Evolutionary conservation across 2,797 vertebrate genomes (phyloP), one percentile per base, ranked within the genome.

Genomic region (Poecilia picta): DNA sequence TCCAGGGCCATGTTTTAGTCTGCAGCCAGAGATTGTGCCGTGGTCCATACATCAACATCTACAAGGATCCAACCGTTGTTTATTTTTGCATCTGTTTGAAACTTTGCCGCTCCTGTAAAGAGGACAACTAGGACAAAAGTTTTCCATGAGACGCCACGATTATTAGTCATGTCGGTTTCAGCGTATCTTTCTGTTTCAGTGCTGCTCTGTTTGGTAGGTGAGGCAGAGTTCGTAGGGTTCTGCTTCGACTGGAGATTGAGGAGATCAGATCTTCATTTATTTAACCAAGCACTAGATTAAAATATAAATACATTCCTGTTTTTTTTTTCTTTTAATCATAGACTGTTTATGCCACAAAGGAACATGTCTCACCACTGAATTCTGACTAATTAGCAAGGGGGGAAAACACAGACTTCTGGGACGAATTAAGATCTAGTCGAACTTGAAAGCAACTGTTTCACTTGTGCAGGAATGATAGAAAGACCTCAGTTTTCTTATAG

Each of bases 281-380:
- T 93, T 91, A 92, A 91, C 92, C 83, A 92, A 93, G 91, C 87
- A 87, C 85, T 88, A 88, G 93, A 95, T 94, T 95, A 94, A 92
- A 91, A 83, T 80, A 88, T 86, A 92, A 85, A 92, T 86, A 87
- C 82, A 39, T 89, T 82, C 85, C 88, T 82, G 85, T 89, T 71
- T 28, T 84, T 82, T 72, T 73, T 3, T 28, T 12, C 33, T 57
- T 87, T 81, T 84, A 88, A 93, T 91, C 91, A 93, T 83, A 90
- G 87, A 91, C 89, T 89, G 91, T 91, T 91, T 91, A 85, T 85
- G 81, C 86, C 64, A 89, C 88, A 91, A 91, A 84, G 87, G 86
- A 93, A 88, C 90, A 90, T 76, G 88, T 92, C 88, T 94, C 91
- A 93, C 51, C 80, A 73, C 78, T 89, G 83, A 86, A 95, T 94